phyloP scores from a whole-genome alignment of 2,888 invertebrate species.

The Nematopogon swammerdamellus region DNA sequence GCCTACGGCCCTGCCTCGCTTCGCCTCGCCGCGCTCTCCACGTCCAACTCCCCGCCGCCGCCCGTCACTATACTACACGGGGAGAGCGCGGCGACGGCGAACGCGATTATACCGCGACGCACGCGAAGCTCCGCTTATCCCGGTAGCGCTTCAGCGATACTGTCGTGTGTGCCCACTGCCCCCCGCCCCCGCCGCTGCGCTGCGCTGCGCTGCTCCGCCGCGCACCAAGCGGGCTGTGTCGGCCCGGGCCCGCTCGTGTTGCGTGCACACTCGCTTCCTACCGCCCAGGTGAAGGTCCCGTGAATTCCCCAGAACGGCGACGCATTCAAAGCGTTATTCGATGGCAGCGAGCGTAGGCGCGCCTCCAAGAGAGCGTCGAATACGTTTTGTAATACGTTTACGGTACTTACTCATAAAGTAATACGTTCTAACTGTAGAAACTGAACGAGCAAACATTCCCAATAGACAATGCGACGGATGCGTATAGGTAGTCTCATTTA shows the following conservation, averaged over 20 bases:
- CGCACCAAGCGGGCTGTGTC: neutral
- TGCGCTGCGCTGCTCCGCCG: neutral
- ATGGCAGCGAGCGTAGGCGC: no score
- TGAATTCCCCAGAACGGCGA: no score
- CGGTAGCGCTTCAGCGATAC: neutral
- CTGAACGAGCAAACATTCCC: no score
- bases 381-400: no score
- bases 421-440: no score
- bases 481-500: neutral
- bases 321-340: no score
- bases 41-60: neutral
- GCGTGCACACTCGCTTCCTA: neutral
- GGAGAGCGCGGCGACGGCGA: no score
- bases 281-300: neutral
- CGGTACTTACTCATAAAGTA: no score
- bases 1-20: neutral
- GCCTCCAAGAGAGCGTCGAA: no score
- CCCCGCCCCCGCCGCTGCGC: neutral
- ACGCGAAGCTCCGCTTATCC: neutral
- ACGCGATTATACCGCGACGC: neutral
- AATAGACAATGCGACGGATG: conserved; percentile 5
- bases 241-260: no score
- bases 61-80: no score
- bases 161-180: neutral
- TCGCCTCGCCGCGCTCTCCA: neutral